Evolutionary conservation across 2,888 invertebrate species (phyloP).

Genomic region (Philopedon plagiatum): DNA sequence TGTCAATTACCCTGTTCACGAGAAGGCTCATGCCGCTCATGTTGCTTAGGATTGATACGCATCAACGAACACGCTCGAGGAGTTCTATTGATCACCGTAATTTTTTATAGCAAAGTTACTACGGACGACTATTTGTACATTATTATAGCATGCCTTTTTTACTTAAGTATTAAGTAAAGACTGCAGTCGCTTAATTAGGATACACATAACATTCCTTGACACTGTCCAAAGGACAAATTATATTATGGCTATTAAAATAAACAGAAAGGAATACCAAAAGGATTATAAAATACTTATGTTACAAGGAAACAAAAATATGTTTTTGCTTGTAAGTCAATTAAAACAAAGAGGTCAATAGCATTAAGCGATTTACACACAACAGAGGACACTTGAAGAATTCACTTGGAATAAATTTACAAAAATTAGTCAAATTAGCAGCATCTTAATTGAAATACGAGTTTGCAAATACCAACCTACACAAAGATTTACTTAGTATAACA

Average conservation of each 20-base stretch:
- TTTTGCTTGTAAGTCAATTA: neutral
- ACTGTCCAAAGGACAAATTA: neutral
- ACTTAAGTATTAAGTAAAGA: too few relatives aligned
- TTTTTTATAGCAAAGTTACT: too few relatives aligned
- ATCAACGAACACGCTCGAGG: too few relatives aligned
- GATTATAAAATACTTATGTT: neutral
- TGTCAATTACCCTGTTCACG: too few relatives aligned
- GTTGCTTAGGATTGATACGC: too few relatives aligned
- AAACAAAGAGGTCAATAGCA: neutral
- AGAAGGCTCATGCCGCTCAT: too few relatives aligned
- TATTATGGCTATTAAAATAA: neutral
- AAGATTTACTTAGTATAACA: neutral
- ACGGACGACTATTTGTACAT: too few relatives aligned
- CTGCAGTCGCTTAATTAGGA: too few relatives aligned
- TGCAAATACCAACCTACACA: conserved; percentile 7
- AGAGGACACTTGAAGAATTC: neutral
- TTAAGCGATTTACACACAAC: neutral
- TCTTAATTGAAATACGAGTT: conserved; percentile 6
- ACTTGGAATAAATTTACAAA: conserved; percentile 7
- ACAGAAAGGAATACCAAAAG: neutral
- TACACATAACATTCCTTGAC: too few relatives aligned
- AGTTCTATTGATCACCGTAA: too few relatives aligned
- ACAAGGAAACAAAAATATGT: neutral
- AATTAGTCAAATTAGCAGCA: conserved; percentile 5
- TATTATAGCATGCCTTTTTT: too few relatives aligned